Base-by-base conservation (phyloP, 2,888 invertebrate genomes). In the Agriopis marginaria region DNA sequence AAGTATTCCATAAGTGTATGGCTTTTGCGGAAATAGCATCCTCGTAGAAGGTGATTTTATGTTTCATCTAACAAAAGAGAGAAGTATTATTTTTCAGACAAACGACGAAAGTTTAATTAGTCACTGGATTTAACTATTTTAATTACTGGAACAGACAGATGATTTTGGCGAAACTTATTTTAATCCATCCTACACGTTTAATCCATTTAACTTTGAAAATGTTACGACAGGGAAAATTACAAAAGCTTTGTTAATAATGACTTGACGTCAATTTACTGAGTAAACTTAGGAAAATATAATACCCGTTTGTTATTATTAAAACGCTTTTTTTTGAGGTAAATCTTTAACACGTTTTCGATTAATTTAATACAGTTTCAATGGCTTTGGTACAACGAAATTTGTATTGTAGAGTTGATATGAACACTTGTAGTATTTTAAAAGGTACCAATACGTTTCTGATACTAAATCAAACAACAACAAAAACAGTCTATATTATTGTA, bases 141-240 rank as follows among this genome's bases (percentile, higher is more conserved):
- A 71, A 70, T 66, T 54, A 59, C 68, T 50, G 40, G 42, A 63
- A 51, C 66, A 12, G 63, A 68, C 54, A 66, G 61, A 59, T 62
- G 54, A 68, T 63, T 55, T 49, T 40, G 47, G 42, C 23, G 45
- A 63, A 63, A 64, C 42, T 50, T 54, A 73, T 63, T 73, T 63
- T 66, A 71, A 66, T 62, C 51, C 55, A 45, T 47, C 55, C 49
- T 68, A 71, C 73, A 75, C 68, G 75, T 63, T 69, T 67, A 65
- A 68, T 68, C 67, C 72, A 67, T 74, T 72, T 68, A 68, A 68
- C 62, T 64, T 63, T 63, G 62, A 62, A 71, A 63, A 66, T 70
- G 60, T 45, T 42, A 67, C 49, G 63, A 56, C 55, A 45, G 10
- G 49, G 56, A 58, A 68, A 70, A 68, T 66, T 60, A 74, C 59